Evolutionary conservation across 2,888 invertebrate species (phyloP).

Genomic region (Sipunculus nudus): DNA sequence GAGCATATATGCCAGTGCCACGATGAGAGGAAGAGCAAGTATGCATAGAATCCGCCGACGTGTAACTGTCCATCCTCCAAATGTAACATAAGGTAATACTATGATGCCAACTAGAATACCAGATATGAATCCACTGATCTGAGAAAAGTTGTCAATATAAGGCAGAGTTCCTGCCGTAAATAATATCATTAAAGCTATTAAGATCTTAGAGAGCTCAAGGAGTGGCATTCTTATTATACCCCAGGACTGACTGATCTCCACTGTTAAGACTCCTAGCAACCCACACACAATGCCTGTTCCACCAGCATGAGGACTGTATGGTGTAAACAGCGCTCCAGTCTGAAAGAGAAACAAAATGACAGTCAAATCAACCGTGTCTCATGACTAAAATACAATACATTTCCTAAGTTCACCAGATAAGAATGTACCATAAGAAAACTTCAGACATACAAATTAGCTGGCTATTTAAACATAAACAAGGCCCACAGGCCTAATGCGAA

Average conservation of each 20-base stretch:
- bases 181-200: slow-evolving; percentile 31
- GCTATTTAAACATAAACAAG: too few species aligned
- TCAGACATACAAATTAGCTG: too few species aligned
- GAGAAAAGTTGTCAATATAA: slow-evolving; percentile 44
- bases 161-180: slow-evolving; percentile 47
- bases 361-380: too few species aligned
- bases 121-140: slow-evolving; percentile 44
- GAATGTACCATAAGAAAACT: too few species aligned
- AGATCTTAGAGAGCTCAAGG: slow-evolving; percentile 41
- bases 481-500: too few species aligned
- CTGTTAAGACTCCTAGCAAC: slow-evolving; percentile 44
- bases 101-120: slow-evolving; percentile 46
- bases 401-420: too few species aligned
- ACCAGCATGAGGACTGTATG: slow-evolving; percentile 46
- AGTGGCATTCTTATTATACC: slow-evolving; percentile 39
- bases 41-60: slow-evolving; percentile 35
- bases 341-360: too few species aligned
- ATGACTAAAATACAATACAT: too few species aligned
- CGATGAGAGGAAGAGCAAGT: slow-evolving; percentile 19
- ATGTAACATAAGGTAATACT: slow-evolving; percentile 52
- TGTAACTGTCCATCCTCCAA: slow-evolving; percentile 39
- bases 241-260: slow-evolving; percentile 54
- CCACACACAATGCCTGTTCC: slow-evolving; percentile 48
- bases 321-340: slow-evolving; percentile 27
- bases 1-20: slow-evolving; percentile 31